A percentile compares a stretch with the other conserved stretches of the same genome.
These are phyloP conservation scores for Oophaga sylvatica DNA, from an alignment of 2,797 vertebrate species.

Conservation along the genomic window DNA sequence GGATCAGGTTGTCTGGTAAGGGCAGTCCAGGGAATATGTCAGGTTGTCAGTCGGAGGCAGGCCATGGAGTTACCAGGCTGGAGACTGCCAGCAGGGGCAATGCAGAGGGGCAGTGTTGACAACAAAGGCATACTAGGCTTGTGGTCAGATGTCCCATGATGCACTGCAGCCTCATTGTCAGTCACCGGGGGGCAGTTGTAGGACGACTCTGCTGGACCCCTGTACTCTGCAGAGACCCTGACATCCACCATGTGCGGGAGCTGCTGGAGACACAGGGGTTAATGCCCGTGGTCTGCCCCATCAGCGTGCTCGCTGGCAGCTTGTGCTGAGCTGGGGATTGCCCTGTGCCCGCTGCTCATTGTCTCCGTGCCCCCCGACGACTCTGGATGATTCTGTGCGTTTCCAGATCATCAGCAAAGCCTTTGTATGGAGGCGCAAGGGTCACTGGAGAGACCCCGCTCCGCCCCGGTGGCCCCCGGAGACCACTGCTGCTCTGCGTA, in stretches of 20 bases:
- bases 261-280: not conserved
- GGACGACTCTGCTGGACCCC: no score
- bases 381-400: slow-evolving; percentile 43
- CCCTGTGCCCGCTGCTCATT: slow-evolving; percentile 14
- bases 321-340: slow-evolving; percentile 48
- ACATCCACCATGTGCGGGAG: not conserved
- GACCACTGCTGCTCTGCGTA: not conserved
- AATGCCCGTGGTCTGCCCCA: slow-evolving; percentile 3
- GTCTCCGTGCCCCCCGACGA: slow-evolving; percentile 23
- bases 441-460: slow-evolving; percentile 14
- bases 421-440: slow-evolving; percentile 36
- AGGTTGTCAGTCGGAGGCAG: not conserved
- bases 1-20: no score
- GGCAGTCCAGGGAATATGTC: no score
- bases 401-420: slow-evolving; percentile 51
- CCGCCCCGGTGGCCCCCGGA: not conserved
- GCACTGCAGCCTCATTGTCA: no score
- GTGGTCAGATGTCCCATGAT: no score
- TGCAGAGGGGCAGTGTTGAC: no score
- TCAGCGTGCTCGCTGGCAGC: slow-evolving; percentile 16
- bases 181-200: not conserved
- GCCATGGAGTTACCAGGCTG: not conserved
- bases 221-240: not conserved
- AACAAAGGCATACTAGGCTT: no score
- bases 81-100: no score